Evolutionary conservation across 2,888 invertebrate species (phyloP), one percentile per base, ranked within the genome.

Genomic region (Agriopis aurantiaria): DNA sequence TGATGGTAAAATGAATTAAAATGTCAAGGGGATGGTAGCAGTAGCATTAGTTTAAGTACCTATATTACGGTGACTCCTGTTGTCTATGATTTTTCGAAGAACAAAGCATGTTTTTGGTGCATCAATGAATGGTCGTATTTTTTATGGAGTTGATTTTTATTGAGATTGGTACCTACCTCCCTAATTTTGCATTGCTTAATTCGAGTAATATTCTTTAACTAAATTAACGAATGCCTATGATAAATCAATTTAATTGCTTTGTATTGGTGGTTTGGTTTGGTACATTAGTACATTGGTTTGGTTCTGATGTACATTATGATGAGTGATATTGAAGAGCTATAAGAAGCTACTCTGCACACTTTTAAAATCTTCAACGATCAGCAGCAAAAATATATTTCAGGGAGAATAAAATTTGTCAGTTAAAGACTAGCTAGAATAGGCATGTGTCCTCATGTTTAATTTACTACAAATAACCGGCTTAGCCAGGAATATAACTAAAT

Each of bases 81-180:
- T 55, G 53, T 33, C 12, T 6, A 3, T 1, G 17, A 40, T 40
- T 40, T 40, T 12, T 55, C n/a, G 57, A 45, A 49, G 49, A 60
- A 60, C 49, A 60, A 60, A 49, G 60, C 60, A 33, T 12, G 46
- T 23, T 33, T 5, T 8, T 48, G 46, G 11, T 48, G 46, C 48
- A 46, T 8, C 12, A 40, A 53, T 12, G 55, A 55, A 41, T n/a
- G n/a, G 55, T 7, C 3, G 3, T n/a, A n/a, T 7, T 12, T 33
- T 40, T 40, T 23, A 9, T 11, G 0, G 7, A 8, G 7, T 8
- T 17, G 10, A 33, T 33, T 40, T 51, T 33, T 33, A 5, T 33
- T 33, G 3, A 33, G 33, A 3, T 33, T 3, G 23, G 3, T 33
- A 1, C n/a, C n/a, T 23, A 23, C 33, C 33, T 33, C 1, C 33